Evolutionary conservation across 2,888 invertebrate genomes (phyloP).

Genomic region (Timema podura): DNA sequence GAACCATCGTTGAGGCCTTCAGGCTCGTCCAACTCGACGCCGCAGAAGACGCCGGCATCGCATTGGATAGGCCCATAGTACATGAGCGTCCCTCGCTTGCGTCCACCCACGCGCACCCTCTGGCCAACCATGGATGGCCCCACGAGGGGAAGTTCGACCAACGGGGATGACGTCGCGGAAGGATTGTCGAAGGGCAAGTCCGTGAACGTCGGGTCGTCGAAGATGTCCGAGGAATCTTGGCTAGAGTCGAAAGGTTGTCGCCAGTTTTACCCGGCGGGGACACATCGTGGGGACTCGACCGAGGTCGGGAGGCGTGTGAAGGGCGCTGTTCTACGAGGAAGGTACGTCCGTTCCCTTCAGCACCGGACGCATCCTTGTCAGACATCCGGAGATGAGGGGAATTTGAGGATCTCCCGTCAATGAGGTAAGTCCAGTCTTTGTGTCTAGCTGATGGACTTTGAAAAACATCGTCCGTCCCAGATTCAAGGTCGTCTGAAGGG

Average conservation of each 20-base stretch:
- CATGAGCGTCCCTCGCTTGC: constrained; percentile 51
- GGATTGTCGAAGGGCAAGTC: neutral
- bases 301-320: no score
- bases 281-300: no score
- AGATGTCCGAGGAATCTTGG: neutral
- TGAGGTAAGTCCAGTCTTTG: no score
- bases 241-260: neutral
- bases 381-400: no score
- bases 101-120: constrained; percentile 45
- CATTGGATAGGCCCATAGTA: constrained; percentile 55
- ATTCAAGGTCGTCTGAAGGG: no score
- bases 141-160: neutral
- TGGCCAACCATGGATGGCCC: constrained; percentile 39
- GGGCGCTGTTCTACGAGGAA: no score
- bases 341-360: no score
- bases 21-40: constrained; percentile 55
- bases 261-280: no score
- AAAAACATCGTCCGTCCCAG: no score
- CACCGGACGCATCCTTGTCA: no score
- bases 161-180: neutral
- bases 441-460: no score
- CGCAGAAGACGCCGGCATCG: constrained; percentile 59
- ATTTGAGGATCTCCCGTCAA: no score
- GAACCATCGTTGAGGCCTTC: constrained; percentile 61
- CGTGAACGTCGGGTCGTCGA: constrained; percentile 4